Conservation (phyloP, 2,113 vertebrate genomes). For the Neolamprologus modestus region DNA sequence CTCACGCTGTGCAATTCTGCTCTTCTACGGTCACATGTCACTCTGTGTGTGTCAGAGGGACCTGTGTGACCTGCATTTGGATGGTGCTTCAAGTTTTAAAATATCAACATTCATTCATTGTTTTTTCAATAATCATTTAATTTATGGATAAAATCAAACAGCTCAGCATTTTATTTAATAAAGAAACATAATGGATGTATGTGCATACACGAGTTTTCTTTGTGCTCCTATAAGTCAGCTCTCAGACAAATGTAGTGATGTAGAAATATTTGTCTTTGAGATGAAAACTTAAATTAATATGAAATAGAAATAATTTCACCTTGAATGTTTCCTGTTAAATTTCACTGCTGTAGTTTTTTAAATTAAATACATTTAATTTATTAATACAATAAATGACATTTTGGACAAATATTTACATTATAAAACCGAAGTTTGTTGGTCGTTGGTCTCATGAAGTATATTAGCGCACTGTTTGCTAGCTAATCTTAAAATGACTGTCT, state of each 20-base stretch:
- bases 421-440: neutral
- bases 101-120: neutral
- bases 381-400: neutral
- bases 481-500: neutral
- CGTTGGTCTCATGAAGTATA: neutral
- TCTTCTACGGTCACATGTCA: neutral
- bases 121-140: neutral
- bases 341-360: neutral
- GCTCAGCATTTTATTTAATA: neutral
- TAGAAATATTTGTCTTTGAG: neutral
- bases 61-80: neutral
- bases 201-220: accelerated
- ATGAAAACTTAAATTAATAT: neutral
- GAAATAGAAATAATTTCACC: neutral
- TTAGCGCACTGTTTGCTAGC: neutral
- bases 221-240: neutral
- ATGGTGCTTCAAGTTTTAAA: neutral
- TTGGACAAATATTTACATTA: neutral
- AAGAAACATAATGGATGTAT: neutral
- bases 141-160: neutral
- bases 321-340: neutral
- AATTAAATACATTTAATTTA: accelerated
- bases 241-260: neutral
- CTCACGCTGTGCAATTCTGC: neutral
- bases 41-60: neutral